Evolutionary conservation across 1,140 invertebrate genomes (phyloP), one percentile per base, ranked within the genome.

Genomic region (Leptinotarsa texana): DNA sequence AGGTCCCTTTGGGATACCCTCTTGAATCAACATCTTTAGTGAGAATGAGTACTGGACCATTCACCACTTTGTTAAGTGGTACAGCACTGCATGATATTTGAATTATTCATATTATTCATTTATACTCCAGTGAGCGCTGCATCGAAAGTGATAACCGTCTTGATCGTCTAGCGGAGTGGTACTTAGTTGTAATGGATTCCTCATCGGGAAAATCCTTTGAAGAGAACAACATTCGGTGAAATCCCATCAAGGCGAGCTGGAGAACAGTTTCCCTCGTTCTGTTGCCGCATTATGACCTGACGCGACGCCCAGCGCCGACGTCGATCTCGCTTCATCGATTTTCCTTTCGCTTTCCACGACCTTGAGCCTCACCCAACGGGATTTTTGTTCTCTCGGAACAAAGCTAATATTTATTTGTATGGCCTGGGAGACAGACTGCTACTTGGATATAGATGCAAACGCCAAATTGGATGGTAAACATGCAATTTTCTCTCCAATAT

Each of bases 311-410:
- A 57, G 51, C 51, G 51, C 51, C 51, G 51, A 57, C 51, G 51
- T 57, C 51, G 51, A 18, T 15, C 51, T 18, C 4, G 51, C 51
- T 57, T 57, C n/a, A 57, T 57, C 17, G 51, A 57, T 57, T 57
- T 57, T 57, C 51, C 51, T 57, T 57, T 57, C 51, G 51, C 51
- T 57, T 57, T 57, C 51, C 51, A 57, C 51, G 51, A 57, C 51
- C 51, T 57, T 57, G 51, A 18, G 51, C 51, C 51, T 57, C 51
- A 17, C 51, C 51, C 51, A 57, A 57, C 51, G 17, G 51, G 51
- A 57, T 57, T 57, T 57, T 57, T 57, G n/a, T 57, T 57, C n/a
- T 57, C 51, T 18, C 51, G 17, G 51, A 15, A 17, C 51, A 18
- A 57, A 57, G 51, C 51, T 17, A 57, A 57, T 57, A 57, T 57